A percentile compares a stretch with the other conserved stretches of the same genome.
phyloP scores from a whole-genome alignment of 2,888 invertebrate genomes.

The Anorthoa munda region DNA sequence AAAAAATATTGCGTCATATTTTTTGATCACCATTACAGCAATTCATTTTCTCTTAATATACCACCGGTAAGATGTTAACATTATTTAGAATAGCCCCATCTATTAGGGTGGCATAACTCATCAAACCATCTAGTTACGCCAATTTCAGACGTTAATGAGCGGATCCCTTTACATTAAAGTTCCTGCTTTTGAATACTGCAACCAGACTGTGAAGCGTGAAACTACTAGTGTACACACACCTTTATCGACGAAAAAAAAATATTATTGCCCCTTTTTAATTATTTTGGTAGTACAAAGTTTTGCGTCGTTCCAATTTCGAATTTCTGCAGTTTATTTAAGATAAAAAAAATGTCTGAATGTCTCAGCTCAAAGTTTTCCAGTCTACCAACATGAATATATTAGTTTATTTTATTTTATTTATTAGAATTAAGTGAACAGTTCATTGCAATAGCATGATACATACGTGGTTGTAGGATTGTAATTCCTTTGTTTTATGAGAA shows the following conservation, averaged over 20 bases:
- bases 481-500: too few relatives aligned
- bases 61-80: not conserved
- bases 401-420: too few relatives aligned
- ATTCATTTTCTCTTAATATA: constrained; percentile 8
- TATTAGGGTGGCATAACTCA: constrained; percentile 41
- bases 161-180: constrained; percentile 49
- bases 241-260: not conserved
- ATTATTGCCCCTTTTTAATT: too few relatives aligned
- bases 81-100: constrained; percentile 23
- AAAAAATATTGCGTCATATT: not conserved
- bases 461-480: too few relatives aligned
- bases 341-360: too few relatives aligned
- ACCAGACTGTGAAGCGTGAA: constrained; percentile 50
- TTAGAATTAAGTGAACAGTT: too few relatives aligned
- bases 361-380: not conserved
- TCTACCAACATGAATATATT: not conserved
- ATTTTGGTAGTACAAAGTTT: not conserved
- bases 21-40: too few relatives aligned
- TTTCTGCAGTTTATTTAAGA: too few relatives aligned
- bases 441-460: too few relatives aligned
- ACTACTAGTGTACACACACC: constrained; percentile 24
- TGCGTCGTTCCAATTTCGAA: not conserved
- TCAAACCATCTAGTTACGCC: constrained; percentile 55
- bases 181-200: constrained; percentile 46
- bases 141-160: constrained; percentile 62